A percentile compares a stretch with the other conserved stretches of the same genome.
These are phyloP conservation scores for Stratiolaelaps scimitus DNA, from an alignment of 1,140 invertebrate genomes.

Conservation along the genomic window DNA sequence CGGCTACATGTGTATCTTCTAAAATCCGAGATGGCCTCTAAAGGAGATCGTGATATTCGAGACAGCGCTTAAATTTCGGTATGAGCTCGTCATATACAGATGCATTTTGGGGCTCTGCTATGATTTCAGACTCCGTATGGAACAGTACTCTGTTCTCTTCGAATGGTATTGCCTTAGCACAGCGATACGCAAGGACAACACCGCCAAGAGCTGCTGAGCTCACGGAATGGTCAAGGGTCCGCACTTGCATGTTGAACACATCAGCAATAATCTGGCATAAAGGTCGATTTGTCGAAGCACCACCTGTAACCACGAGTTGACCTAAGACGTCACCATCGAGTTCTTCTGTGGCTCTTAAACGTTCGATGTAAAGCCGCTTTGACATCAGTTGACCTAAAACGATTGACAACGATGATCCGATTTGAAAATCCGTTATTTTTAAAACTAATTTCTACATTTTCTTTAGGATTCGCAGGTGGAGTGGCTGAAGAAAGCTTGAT, in stretches of 20 bases:
- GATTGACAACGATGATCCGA: too few relatives aligned
- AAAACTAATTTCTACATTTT: too few relatives aligned
- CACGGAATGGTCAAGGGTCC: background rate
- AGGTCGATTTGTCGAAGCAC: background rate
- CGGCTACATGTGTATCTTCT: too few relatives aligned
- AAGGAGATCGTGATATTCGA: slow-evolving; percentile 2
- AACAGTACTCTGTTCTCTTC: background rate
- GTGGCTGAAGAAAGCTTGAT: too few relatives aligned
- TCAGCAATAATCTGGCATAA: slow-evolving; percentile 22
- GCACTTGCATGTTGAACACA: slow-evolving; percentile 16
- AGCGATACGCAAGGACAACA: background rate
- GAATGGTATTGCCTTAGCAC: background rate
- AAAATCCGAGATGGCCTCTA: background rate
- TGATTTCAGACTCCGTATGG: background rate
- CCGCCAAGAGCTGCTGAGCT: slow-evolving; percentile 18
- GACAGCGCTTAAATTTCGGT: slow-evolving; percentile 3
- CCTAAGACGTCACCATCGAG: background rate
- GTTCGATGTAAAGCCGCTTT: slow-evolving; percentile 11
- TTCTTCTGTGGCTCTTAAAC: background rate
- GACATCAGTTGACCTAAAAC: slow-evolving; percentile 11
- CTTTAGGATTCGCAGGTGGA: too few relatives aligned
- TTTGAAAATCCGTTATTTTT: too few relatives aligned
- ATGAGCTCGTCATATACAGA: slow-evolving; percentile 4
- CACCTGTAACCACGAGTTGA: background rate
- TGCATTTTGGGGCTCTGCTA: background rate